phyloP scores from a whole-genome alignment of 1,140 invertebrate species.

The Lepidotrigona ventralis region DNA sequence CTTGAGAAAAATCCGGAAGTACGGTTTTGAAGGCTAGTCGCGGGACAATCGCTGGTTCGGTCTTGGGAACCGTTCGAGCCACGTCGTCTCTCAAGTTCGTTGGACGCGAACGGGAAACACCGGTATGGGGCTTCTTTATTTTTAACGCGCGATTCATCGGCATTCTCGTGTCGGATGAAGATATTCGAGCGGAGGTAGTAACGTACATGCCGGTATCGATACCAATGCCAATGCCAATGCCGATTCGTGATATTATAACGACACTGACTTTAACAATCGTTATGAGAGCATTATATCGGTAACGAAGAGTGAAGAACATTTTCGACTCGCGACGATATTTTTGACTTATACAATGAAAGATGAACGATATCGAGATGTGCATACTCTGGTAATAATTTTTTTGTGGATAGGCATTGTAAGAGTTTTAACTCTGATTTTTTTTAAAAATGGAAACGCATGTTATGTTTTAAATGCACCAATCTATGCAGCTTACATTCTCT shows the following conservation, averaged over 20 bases:
- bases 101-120: conserved; percentile 28
- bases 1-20: not conserved
- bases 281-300: no score
- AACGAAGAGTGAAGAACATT: no score
- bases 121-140: conserved; percentile 55
- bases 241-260: not conserved
- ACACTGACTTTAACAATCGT: not conserved
- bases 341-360: no score
- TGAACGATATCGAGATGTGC: no score
- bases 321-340: no score
- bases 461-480: no score
- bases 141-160: conserved; percentile 44
- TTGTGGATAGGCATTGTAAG: no score
- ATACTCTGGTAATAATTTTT: no score
- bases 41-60: not conserved
- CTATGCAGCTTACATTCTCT: no score
- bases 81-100: conserved; percentile 28
- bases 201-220: not conserved
- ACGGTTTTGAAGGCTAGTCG: not conserved
- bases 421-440: no score
- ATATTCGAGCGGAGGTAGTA: conserved; percentile 1
- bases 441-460: no score
- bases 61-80: conserved; percentile 19
- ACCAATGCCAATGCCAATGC: not conserved
- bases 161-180: conserved; percentile 1